phyloP scores from a whole-genome alignment of 2,888 invertebrate genomes.

The Orthonychiurus folsomi region DNA sequence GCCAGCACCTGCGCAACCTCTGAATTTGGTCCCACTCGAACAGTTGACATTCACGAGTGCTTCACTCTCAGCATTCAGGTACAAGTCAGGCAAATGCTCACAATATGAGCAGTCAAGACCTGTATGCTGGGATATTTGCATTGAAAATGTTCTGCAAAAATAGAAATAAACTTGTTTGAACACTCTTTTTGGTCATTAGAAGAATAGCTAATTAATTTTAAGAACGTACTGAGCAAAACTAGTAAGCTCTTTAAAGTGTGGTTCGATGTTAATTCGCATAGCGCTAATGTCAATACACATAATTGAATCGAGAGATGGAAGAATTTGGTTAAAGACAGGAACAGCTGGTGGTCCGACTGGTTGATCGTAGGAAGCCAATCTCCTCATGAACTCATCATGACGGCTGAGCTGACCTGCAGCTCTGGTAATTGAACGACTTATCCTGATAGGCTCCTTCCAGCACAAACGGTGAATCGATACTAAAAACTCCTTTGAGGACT shows the following conservation, averaged over 20 bases:
- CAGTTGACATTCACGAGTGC: conserved; percentile 46
- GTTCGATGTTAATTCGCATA: conserved; percentile 46
- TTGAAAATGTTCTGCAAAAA: conserved; percentile 55
- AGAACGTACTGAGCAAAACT: conserved; percentile 49
- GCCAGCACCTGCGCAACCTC: background rate
- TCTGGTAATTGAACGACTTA: conserved; percentile 18
- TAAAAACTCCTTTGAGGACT: conserved; percentile 21
- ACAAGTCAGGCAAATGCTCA: conserved; percentile 55
- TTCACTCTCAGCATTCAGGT: conserved; percentile 49
- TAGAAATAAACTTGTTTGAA: background rate
- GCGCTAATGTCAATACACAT: conserved; percentile 45
- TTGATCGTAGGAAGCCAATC: conserved; percentile 57
- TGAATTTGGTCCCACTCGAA: background rate
- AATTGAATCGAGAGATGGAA: conserved; percentile 46
- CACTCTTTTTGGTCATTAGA: too few relatives aligned
- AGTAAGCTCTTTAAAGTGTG: conserved; percentile 47
- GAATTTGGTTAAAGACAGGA: conserved; percentile 45
- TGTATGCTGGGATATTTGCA: conserved; percentile 57
- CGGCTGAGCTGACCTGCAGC: conserved; percentile 20
- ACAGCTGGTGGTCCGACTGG: conserved; percentile 54
- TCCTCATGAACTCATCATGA: conserved; percentile 37
- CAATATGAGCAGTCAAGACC: conserved; percentile 57
- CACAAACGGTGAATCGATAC: conserved; percentile 20
- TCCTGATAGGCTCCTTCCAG: conserved; percentile 28
- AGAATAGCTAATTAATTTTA: too few relatives aligned